Base-by-base conservation (phyloP, 2,797 vertebrate genomes). In the Muscicapa striata region DNA sequence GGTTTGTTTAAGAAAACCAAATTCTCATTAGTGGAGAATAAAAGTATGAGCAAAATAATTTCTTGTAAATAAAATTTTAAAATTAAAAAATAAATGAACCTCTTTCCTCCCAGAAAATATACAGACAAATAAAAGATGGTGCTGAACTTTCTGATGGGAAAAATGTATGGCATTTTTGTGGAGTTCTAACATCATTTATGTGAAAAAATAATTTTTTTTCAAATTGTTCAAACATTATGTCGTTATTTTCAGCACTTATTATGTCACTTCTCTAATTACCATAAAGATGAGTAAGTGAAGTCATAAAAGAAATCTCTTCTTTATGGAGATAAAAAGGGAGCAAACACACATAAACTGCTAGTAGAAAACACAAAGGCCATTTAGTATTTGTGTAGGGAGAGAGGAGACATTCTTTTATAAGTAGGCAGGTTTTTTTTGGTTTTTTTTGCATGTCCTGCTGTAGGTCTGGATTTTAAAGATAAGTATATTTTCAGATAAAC, bases 31-130 rank as follows among this genome's bases (percentile, higher is more conserved):
- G 26, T 15, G 17, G 9, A 84, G 41, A 88, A 86, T 30, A 63
- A 66, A 84, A 94, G 15, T 17, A 76, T 62, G 58, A 73, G 11
- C 10, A 73, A 84, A 92, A 72, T 51, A 15, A 58, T 22, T 75
- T 36, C 4, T 58, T 57, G 15, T 23, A 80, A 89, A 74, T 59
- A 63, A 61, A 63, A 84, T 17, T n/a, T 0, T 2, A 46, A 84
- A 79, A 45, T 40, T 0, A 62, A 92, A 83, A 77, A 78, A 77
- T 32, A 1, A 45, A 12, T 32, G 1, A 8, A 67, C 26, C 3
- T 9, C 0, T 5, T 3, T 5, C 0, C 5, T 2, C 7, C 5
- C 3, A 1, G 1, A 26, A 16, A 23, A 32, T 10, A 54, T 18
- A 30, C 20, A 46, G 36, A 73, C 8, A 70, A 77, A 87, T 49